Conservation (phyloP, 92 coral and sea anemone species). For the Ricordea florida region DNA sequence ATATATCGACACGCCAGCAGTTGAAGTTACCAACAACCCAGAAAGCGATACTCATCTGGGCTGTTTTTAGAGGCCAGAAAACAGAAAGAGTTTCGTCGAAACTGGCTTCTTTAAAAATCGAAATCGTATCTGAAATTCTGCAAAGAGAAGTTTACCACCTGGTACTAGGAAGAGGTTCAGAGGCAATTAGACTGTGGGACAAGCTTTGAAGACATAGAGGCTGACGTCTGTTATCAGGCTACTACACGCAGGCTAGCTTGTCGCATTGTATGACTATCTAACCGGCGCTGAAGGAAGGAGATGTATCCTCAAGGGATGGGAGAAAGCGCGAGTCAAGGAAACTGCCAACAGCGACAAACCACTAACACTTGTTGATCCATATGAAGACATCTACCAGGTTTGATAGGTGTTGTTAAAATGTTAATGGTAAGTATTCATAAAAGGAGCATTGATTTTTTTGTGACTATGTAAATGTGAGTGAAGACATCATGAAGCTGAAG, state of each 20-base stretch:
- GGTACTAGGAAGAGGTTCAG: slow-evolving; percentile 56
- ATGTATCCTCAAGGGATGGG: slow-evolving; percentile 13
- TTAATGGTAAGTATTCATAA: too few relatives aligned
- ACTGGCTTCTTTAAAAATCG: slow-evolving; percentile 46
- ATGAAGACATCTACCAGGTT: slow-evolving; percentile 32
- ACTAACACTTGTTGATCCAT: slow-evolving; percentile 42
- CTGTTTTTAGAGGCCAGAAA: slow-evolving; percentile 54
- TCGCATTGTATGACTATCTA: slow-evolving; percentile 37
- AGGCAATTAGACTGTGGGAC: slow-evolving; percentile 45
- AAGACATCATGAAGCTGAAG: too few relatives aligned
- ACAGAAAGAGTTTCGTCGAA: slow-evolving; percentile 37
- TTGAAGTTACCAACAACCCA: slow-evolving; percentile 31
- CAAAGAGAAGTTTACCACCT: slow-evolving; percentile 56
- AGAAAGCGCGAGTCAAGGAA: slow-evolving; percentile 40
- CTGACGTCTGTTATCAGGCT: slow-evolving; percentile 60
- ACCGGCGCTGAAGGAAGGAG: slow-evolving; percentile 47
- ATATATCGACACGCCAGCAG: slow-evolving; percentile 37
- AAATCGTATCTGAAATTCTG: slow-evolving; percentile 27
- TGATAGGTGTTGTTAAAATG: slow-evolving; percentile 39
- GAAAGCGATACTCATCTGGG: slow-evolving; percentile 51
- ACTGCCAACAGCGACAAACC: slow-evolving; percentile 38
- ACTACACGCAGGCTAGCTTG: slow-evolving; percentile 46
- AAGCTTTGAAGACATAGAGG: slow-evolving; percentile 58
- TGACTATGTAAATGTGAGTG: too few relatives aligned
- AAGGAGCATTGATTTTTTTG: too few relatives aligned